Percentiles rank a stretch among this genome's conserved stretches.
Conservation (phyloP, 1,140 invertebrate genomes). For the Drosophila malerkotliana region DNA sequence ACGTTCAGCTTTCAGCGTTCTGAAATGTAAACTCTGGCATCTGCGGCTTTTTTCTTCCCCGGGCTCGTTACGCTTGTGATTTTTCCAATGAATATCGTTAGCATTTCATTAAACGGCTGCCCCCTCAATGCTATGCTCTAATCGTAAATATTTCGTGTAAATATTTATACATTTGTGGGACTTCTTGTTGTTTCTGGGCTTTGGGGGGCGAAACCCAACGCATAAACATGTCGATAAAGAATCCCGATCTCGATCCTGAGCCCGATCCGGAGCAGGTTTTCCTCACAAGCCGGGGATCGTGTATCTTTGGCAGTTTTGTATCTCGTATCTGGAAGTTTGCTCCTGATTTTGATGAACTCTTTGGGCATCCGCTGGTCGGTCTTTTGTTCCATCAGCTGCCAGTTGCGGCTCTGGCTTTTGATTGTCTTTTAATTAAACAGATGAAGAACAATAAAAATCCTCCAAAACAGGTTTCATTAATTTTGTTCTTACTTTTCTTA, state of each 20-base stretch:
- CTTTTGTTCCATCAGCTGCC: constrained; percentile 40
- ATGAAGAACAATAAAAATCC: constrained; percentile 67
- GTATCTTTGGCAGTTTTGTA: constrained; percentile 1
- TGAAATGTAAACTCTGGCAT: constrained; percentile 51
- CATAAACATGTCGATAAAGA: constrained; percentile 68
- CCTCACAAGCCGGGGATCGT: constrained; percentile 1
- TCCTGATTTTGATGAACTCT: constrained; percentile 49
- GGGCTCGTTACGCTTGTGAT: constrained; percentile 67
- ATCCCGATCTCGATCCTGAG: background rate
- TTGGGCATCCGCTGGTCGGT: constrained; percentile 32
- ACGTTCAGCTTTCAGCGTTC: constrained; percentile 6
- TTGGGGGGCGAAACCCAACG: constrained; percentile 41
- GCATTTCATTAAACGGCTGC: constrained; percentile 69
- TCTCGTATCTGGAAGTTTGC: constrained; percentile 17
- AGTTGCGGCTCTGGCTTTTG: constrained; percentile 55
- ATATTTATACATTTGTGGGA: constrained; percentile 69
- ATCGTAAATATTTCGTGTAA: constrained; percentile 58
- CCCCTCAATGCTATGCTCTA: constrained; percentile 9
- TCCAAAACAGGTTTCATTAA: constrained; percentile 66
- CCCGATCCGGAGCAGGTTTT: constrained; percentile 26
- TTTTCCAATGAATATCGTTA: constrained; percentile 80
- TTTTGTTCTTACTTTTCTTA: constrained; percentile 18
- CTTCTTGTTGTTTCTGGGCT: constrained; percentile 15
- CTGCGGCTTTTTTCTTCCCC: constrained; percentile 22
- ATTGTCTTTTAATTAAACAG: constrained; percentile 77